Evolutionary conservation across 2,797 vertebrate species (phyloP).

Genomic region (Coluber constrictor): DNA sequence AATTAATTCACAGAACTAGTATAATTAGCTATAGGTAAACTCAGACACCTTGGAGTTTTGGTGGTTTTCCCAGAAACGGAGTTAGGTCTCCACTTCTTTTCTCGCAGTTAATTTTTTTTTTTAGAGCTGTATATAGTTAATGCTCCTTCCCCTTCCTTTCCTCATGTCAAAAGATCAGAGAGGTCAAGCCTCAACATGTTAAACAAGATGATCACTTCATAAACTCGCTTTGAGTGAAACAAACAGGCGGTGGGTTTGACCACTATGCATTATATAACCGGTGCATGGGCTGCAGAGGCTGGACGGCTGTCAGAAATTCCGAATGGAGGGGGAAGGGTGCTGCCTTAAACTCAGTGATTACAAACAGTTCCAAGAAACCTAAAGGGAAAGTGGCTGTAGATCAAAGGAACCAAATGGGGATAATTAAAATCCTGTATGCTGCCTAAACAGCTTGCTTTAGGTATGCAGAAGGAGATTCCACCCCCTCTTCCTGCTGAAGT

Average conservation of each 20-base stretch:
- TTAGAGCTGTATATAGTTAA: neutral
- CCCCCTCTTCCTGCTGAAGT: neutral
- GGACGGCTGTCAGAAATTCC: slow-evolving; percentile 68
- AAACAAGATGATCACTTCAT: neutral
- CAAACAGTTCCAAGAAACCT: slow-evolving; percentile 53
- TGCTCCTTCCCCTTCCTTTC: neutral
- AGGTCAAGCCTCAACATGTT: slow-evolving; percentile 22
- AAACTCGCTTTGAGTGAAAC: slow-evolving; percentile 28
- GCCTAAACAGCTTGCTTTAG: neutral
- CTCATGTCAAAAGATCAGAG: slow-evolving; percentile 6
- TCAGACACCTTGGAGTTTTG: slow-evolving; percentile 34
- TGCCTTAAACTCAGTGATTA: slow-evolving; percentile 50
- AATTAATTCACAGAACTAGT: slow-evolving; percentile 49
- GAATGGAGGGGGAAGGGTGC: slow-evolving; percentile 56
- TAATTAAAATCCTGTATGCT: neutral
- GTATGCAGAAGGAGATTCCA: neutral
- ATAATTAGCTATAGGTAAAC: slow-evolving; percentile 51
- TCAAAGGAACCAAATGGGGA: slow-evolving; percentile 28
- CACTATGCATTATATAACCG: slow-evolving; percentile 66
- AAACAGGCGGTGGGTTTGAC: slow-evolving; percentile 32
- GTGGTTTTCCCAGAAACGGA: slow-evolving; percentile 24
- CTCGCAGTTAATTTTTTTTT: neutral
- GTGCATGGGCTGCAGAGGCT: slow-evolving; percentile 56
- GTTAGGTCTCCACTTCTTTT: slow-evolving; percentile 13
- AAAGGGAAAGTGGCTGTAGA: slow-evolving; percentile 43